Percentiles rank a stretch among this genome's conserved stretches.
phyloP scores from a whole-genome alignment of 2,797 vertebrate genomes.

The Helicolenus hilgendorfi region DNA sequence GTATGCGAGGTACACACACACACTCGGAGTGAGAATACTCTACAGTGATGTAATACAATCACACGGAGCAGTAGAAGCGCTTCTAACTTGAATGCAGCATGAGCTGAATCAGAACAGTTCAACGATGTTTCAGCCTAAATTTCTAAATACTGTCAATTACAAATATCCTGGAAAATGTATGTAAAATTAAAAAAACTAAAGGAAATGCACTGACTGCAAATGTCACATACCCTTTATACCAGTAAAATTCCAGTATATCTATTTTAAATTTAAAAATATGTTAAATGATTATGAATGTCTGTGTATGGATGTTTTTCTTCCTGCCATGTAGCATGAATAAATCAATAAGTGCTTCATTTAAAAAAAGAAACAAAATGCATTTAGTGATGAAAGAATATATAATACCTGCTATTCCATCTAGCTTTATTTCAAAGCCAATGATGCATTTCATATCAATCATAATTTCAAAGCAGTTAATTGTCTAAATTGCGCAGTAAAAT shows the following conservation, averaged over 20 bases:
- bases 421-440: not conserved
- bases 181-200: not conserved
- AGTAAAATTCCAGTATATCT: not conserved
- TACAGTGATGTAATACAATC: conserved; percentile 85
- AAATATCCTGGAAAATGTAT: not conserved
- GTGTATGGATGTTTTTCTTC: not conserved
- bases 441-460: not conserved
- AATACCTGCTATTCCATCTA: not conserved
- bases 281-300: no score
- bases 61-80: conserved; percentile 55
- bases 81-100: conserved; percentile 22
- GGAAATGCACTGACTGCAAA: not conserved
- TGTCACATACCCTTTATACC: not conserved
- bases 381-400: not conserved
- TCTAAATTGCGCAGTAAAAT: not conserved
- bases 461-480: not conserved
- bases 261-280: not conserved
- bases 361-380: not conserved
- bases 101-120: conserved; percentile 30
- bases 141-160: not conserved
- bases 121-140: not conserved
- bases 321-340: not conserved
- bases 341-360: not conserved
- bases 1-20: conserved; percentile 74
- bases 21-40: conserved; percentile 76